These are phyloP conservation scores for Drosophila yakuba DNA, from an alignment of 1,140 invertebrate genomes.

Conservation along the genomic window DNA sequence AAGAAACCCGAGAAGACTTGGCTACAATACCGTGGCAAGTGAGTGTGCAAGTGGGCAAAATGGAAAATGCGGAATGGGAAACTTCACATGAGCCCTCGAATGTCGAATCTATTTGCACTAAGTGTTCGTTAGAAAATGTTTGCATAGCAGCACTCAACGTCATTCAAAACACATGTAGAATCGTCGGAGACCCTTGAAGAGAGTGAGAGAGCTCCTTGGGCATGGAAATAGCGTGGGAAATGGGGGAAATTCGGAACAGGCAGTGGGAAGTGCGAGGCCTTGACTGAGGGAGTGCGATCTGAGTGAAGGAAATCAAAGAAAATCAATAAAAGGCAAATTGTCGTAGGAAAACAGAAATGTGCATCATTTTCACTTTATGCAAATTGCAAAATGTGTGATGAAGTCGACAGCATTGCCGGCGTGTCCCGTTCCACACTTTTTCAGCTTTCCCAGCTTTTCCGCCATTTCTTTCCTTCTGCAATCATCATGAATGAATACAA, in stretches of 20 bases:
- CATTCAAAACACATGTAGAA: constrained; percentile 82
- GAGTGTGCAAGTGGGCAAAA: neutral
- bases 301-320: constrained; percentile 74
- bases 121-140: constrained; percentile 83
- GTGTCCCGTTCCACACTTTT: neutral
- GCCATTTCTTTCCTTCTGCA: constrained; percentile 14
- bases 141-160: constrained; percentile 82
- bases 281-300: constrained; percentile 20
- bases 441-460: neutral
- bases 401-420: constrained; percentile 51
- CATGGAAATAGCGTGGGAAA: constrained; percentile 26
- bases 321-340: constrained; percentile 81
- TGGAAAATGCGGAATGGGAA: constrained; percentile 28
- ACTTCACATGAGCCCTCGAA: constrained; percentile 56
- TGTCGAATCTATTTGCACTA: constrained; percentile 80
- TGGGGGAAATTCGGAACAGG: neutral
- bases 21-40: neutral
- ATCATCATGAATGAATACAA: constrained; percentile 55
- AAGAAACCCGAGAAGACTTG: constrained; percentile 28
- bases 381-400: constrained; percentile 80
- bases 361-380: constrained; percentile 83
- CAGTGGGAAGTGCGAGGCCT: neutral
- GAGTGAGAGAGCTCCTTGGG: constrained; percentile 50
- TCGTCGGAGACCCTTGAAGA: constrained; percentile 24
- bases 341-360: constrained; percentile 80